Evolutionary conservation across 2,797 vertebrate species (phyloP), one percentile per base, ranked within the genome.

Genomic region (Microhierax caerulescens): DNA sequence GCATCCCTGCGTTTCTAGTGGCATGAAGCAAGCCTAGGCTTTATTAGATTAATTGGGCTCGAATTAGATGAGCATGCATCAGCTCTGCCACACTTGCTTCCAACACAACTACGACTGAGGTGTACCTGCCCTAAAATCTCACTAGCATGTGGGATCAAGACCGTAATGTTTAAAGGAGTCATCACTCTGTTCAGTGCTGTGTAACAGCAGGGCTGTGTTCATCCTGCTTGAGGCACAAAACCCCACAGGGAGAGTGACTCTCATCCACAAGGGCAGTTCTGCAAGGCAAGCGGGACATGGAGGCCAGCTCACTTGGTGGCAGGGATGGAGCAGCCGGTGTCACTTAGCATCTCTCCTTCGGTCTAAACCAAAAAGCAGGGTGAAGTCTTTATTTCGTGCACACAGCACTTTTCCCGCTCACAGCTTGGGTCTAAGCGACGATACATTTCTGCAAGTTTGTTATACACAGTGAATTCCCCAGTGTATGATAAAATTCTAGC

Each of bases 131-230:
- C 72, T 11, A 60, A 75, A 56, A 41, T 7, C 68, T 61, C 16
- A 4, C 18, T 5, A 77, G 32, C 50, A 45, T 21, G 4, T 2
- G 25, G 82, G 43, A 53, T 22, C 0, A 4, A 23, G 53, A 21
- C 10, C 0, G 0, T 5, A 32, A 7, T 1, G 7, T 30, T 57
- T 73, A 11, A 59, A 56, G 72, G 28, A 37, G 60, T 13, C 63
- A 37, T 1, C 21, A 5, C 45, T 48, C 36, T 6, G 21, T 21
- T 37, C 37, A 25, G 41, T 1, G 3, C 64, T 23, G 22, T 32
- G 57, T n/a, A 25, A 30, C 36, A 56, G 74, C 75, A 63, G 80
- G 60, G 68, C 69, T 37, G 13, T 5, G 23, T 21, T 41, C 37
- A 34, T 53, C 65, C 60, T 37, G 47, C 39, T 14, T 5, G 24